Evolutionary conservation across 2,797 vertebrate genomes (phyloP).

Genomic region (Perodicticus potto): DNA sequence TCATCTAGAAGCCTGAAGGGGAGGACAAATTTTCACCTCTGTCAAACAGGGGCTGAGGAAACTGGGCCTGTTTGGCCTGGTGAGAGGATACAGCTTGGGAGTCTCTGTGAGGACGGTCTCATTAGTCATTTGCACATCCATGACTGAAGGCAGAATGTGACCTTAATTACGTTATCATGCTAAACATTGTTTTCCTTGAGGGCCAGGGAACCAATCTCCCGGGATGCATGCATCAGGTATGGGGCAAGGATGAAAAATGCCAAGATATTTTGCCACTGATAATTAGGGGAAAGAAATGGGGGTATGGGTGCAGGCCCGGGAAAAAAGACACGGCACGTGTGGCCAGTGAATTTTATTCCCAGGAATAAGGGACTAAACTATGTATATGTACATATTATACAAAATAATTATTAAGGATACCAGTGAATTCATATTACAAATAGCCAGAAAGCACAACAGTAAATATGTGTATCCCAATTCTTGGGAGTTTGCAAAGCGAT

Average conservation of each 20-base stretch:
- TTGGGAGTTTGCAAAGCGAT: neutral
- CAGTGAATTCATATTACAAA: neutral
- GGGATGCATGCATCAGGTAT: neutral
- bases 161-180: conserved; percentile 84
- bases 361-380: neutral
- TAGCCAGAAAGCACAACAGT: neutral
- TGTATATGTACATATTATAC: neutral
- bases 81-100: conserved; percentile 60
- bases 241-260: neutral
- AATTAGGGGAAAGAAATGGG: neutral
- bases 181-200: conserved; percentile 72
- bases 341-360: neutral
- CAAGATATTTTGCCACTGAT: neutral
- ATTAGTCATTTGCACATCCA: conserved; percentile 81
- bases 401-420: conserved; percentile 15
- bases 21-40: conserved; percentile 69
- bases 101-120: conserved; percentile 75
- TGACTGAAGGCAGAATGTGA: conserved; percentile 85
- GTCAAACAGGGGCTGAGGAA: conserved; percentile 78
- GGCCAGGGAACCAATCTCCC: conserved; percentile 20
- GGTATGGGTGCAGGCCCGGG: neutral
- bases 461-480: neutral
- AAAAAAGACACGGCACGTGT: neutral
- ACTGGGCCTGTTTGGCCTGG: conserved; percentile 51
- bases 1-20: conserved; percentile 61